phyloP scores from a whole-genome alignment of 2,888 invertebrate species.

The Torymus auratus region DNA sequence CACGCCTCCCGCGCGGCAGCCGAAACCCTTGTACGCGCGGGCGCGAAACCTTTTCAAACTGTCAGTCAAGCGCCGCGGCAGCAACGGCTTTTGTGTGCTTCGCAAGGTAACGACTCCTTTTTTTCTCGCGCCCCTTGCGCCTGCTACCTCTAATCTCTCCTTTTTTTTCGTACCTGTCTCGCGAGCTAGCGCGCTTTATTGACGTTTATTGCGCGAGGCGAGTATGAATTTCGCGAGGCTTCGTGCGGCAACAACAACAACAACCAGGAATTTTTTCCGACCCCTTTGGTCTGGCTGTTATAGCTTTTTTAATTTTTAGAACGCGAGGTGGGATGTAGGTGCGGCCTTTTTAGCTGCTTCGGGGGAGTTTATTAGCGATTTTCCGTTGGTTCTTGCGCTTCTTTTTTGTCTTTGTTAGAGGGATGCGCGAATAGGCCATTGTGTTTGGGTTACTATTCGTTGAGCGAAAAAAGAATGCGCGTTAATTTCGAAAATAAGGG shows the following conservation, averaged over 20 bases:
- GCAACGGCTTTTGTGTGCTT: constrained; percentile 31
- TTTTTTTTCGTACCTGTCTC: neutral
- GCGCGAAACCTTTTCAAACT: constrained; percentile 37
- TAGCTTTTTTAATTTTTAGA: constrained; percentile 16
- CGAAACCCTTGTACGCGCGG: constrained; percentile 4
- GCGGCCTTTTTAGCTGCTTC: neutral
- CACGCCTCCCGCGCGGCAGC: constrained; percentile 14
- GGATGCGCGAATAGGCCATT: neutral
- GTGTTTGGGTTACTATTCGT: no score
- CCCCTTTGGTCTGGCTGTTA: neutral
- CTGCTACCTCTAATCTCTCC: neutral
- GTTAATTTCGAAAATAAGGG: no score
- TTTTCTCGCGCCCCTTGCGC: neutral
- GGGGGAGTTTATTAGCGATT: constrained; percentile 5
- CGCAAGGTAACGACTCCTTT: constrained; percentile 32
- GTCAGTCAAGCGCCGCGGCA: constrained; percentile 33
- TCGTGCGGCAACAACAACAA: neutral
- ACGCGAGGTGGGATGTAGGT: no score
- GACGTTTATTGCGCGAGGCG: constrained; percentile 46
- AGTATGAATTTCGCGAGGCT: constrained; percentile 3
- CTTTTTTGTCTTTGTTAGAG: neutral
- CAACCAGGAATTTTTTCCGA: neutral
- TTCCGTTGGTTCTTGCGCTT: neutral
- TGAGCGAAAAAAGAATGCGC: no score
- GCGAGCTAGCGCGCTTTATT: constrained; percentile 28